Evolutionary conservation across 2,888 invertebrate genomes (phyloP).

Genomic region (Sinelater perroti): DNA sequence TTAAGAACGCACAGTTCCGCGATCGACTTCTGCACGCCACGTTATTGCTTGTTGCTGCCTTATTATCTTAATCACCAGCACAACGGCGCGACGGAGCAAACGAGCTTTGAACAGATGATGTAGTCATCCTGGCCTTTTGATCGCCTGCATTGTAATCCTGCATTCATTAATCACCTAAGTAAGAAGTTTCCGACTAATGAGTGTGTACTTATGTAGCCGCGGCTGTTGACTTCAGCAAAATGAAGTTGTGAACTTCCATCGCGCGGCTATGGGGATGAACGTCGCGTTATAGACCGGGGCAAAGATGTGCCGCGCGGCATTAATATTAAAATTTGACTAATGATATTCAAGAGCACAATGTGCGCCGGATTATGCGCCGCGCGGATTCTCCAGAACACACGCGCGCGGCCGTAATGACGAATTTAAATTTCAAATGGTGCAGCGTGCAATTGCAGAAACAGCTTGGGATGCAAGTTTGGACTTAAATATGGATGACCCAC

Average conservation of each 20-base stretch:
- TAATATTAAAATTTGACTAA: constrained; percentile 20
- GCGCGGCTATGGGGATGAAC: constrained; percentile 1
- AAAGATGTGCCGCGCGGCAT: constrained; percentile 13
- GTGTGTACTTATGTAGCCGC: constrained; percentile 8
- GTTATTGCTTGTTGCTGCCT: no score
- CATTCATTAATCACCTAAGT: constrained; percentile 9
- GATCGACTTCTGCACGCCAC: no score
- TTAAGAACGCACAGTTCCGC: no score
- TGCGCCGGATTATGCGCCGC: constrained; percentile 8
- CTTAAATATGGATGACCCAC: no score
- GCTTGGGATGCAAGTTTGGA: constrained; percentile 6
- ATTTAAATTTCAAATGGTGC: constrained; percentile 18
- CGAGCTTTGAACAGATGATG: no score
- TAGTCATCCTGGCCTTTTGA: no score
- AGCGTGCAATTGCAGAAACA: constrained; percentile 11
- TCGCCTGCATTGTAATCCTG: not conserved
- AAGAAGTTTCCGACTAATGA: constrained; percentile 8
- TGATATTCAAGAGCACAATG: constrained; percentile 15
- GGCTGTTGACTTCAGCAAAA: constrained; percentile 13
- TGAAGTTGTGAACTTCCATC: constrained; percentile 17
- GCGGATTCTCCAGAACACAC: constrained; percentile 4
- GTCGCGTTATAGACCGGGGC: constrained; percentile 6
- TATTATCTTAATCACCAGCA: no score
- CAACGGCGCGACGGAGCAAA: no score
- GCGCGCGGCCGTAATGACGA: not conserved